These are phyloP conservation scores for Bovichtus variegatus DNA, from an alignment of 2,797 vertebrate genomes.

Conservation along the genomic window DNA sequence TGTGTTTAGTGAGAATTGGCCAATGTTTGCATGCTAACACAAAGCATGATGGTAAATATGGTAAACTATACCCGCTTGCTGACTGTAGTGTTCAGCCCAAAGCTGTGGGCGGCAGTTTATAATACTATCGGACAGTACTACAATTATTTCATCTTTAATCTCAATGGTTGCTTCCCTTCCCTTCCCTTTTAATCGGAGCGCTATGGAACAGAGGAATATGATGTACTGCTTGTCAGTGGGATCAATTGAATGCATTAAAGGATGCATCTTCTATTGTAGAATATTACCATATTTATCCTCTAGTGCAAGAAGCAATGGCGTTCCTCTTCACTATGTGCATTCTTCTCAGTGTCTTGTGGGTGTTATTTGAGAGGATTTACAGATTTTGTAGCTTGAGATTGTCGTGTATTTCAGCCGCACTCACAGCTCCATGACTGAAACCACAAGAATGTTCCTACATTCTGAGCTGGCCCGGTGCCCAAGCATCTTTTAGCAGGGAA, in stretches of 20 bases:
- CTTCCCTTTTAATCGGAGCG: background rate
- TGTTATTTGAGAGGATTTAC: background rate
- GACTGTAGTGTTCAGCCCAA: background rate
- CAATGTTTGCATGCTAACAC: background rate
- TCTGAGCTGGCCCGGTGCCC: slow-evolving; percentile 30
- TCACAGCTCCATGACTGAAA: slow-evolving; percentile 14
- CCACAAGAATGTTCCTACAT: background rate
- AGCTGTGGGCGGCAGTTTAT: background rate
- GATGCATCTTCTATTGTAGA: background rate
- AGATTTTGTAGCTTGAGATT: background rate
- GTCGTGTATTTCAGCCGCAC: background rate
- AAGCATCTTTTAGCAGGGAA: slow-evolving; percentile 7
- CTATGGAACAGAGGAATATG: background rate
- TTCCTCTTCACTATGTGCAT: background rate
- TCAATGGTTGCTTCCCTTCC: background rate
- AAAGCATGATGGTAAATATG: background rate
- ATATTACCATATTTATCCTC: background rate
- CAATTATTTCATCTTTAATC: background rate
- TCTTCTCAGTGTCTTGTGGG: background rate
- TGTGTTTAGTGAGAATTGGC: background rate
- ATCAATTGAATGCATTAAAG: slow-evolving; percentile 12
- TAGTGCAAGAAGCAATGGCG: background rate
- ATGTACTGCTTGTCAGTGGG: too few relatives aligned
- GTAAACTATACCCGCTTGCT: background rate
- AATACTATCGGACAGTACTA: background rate